Evolutionary conservation across 2,797 vertebrate genomes (phyloP).

Genomic region (Onychomys arenicola): DNA sequence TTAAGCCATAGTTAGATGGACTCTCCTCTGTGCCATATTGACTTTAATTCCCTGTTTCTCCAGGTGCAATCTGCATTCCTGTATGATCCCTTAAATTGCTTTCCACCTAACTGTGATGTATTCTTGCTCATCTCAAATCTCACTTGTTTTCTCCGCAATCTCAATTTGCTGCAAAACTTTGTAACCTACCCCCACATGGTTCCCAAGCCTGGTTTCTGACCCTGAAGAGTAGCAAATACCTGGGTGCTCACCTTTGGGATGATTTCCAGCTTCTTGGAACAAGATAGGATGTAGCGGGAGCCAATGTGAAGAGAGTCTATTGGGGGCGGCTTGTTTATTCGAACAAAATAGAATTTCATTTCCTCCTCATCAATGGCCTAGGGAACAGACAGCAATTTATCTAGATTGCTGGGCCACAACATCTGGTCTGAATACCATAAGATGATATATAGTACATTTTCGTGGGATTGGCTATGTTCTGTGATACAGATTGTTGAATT

Average conservation of each 20-base stretch:
- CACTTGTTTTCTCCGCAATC: not conserved
- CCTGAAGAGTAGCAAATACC: not conserved
- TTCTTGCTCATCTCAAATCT: not conserved
- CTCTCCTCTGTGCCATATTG: not conserved
- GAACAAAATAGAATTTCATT: conserved; percentile 51
- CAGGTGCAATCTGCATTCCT: not conserved
- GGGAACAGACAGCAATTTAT: not conserved
- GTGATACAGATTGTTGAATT: rapidly evolving
- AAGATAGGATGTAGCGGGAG: conserved; percentile 33
- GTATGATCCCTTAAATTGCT: not conserved
- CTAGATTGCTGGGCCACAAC: not conserved
- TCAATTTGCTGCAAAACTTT: not conserved
- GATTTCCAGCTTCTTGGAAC: conserved; percentile 16
- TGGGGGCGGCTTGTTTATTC: conserved; percentile 73
- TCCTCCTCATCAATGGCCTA: conserved; percentile 80
- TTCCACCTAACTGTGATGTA: not conserved
- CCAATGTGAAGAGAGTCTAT: conserved; percentile 32
- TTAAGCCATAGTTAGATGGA: not conserved
- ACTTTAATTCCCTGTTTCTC: not conserved
- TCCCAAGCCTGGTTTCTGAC: not conserved
- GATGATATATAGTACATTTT: not conserved
- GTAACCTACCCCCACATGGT: no score
- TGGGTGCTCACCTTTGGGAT: conserved; percentile 27
- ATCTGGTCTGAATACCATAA: not conserved
- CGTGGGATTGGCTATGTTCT: not conserved